Evolutionary conservation across 92 coral and sea anemone species (phyloP).

Genomic region (Heteractis magnifica): DNA sequence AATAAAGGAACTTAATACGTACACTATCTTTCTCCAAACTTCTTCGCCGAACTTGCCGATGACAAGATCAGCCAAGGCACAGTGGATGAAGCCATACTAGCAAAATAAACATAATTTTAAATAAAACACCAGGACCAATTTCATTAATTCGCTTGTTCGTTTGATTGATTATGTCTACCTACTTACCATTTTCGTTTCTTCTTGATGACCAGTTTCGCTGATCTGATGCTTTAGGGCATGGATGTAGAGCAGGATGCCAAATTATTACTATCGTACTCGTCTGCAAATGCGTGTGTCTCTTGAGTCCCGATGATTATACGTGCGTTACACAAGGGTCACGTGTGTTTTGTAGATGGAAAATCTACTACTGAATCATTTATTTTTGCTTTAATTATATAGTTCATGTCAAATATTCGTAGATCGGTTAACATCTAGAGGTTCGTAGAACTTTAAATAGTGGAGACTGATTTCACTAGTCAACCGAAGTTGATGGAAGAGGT

Average conservation of each 20-base stretch:
- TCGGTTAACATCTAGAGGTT: not conserved
- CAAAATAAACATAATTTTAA: constrained; percentile 20
- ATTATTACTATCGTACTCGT: constrained; percentile 2
- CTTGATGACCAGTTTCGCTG: not conserved
- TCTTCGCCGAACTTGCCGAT: constrained; percentile 94
- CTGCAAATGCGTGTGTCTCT: not conserved
- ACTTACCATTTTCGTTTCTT: constrained; percentile 24
- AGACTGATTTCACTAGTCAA: not conserved
- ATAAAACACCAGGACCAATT: constrained; percentile 17
- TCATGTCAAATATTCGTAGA: constrained; percentile 15
- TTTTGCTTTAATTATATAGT: not conserved
- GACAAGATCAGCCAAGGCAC: constrained; percentile 92
- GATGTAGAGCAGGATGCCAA: not conserved
- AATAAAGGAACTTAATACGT: constrained; percentile 35
- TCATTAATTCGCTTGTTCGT: not conserved
- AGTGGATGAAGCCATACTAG: constrained; percentile 96
- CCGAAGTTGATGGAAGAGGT: not conserved
- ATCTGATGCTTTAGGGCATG: constrained; percentile 13
- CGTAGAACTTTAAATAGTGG: not conserved
- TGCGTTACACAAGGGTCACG: constrained; percentile 42
- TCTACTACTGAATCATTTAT: constrained; percentile 14
- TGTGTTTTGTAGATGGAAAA: constrained; percentile 22
- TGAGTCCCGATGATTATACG: constrained; percentile 17
- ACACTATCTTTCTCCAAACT: constrained; percentile 87
- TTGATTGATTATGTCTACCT: constrained; percentile 15